Percentiles rank a stretch among this genome's conserved stretches.
These are phyloP conservation scores for Thalassaphorura encarpata DNA, from an alignment of 1,140 invertebrate species.

Conservation along the genomic window DNA sequence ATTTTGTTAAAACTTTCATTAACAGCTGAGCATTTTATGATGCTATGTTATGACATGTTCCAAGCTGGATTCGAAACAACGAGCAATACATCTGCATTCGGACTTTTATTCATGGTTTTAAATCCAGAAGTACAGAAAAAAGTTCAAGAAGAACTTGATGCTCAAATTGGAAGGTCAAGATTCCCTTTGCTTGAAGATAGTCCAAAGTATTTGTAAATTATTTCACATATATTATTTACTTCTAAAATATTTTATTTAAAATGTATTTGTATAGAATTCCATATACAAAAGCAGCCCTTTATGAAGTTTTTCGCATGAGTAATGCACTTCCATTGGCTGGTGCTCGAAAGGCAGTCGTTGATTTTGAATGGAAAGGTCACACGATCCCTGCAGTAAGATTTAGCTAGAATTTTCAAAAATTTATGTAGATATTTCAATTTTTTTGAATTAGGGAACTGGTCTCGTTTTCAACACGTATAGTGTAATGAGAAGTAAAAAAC, in stretches of 20 bases:
- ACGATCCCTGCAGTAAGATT: too few species aligned
- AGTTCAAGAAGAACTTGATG: not conserved
- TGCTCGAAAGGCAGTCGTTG: not conserved
- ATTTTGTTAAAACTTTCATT: not conserved
- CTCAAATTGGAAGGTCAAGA: not conserved
- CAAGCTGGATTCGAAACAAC: conserved; percentile 75
- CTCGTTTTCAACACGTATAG: not conserved
- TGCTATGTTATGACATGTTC: conserved; percentile 30
- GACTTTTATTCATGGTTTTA: not conserved
- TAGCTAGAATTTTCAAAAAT: too few species aligned
- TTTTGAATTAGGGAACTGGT: too few species aligned
- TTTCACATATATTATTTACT: not conserved
- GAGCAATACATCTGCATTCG: not conserved
- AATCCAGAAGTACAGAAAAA: not conserved
- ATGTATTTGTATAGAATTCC: not conserved
- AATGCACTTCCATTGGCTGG: not conserved
- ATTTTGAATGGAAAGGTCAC: not conserved
- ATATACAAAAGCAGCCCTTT: not conserved
- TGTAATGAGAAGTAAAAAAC: not conserved
- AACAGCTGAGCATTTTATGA: conserved; percentile 12
- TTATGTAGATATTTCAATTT: too few species aligned
- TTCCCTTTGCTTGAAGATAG: not conserved
- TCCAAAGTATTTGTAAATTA: not conserved
- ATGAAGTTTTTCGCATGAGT: not conserved
- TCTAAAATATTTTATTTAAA: too few species aligned